A percentile compares a stretch with the other conserved stretches of the same genome.
Evolutionary conservation across 2,113 vertebrate species (phyloP).

Genomic region (Coturnix japonica): DNA sequence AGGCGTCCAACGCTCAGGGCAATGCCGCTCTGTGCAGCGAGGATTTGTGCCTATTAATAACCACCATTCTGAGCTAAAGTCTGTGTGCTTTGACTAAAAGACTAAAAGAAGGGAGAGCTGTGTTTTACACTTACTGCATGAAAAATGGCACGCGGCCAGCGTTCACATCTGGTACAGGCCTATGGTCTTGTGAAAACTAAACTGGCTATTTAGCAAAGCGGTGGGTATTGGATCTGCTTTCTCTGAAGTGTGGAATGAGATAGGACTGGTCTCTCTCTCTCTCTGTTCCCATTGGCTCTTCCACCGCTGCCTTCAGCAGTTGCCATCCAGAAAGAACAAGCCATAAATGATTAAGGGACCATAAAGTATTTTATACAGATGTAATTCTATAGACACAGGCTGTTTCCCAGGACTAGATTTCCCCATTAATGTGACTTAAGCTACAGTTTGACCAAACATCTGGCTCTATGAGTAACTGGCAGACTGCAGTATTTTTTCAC

Average conservation of each 20-base stretch:
- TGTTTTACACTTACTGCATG: background rate
- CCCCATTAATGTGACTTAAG: background rate
- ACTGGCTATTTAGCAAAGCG: slow-evolving; percentile 56
- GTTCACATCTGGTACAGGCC: slow-evolving; percentile 62
- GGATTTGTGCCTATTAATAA: background rate
- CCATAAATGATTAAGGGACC: slow-evolving; percentile 38
- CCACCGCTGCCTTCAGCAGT: slow-evolving; percentile 9
- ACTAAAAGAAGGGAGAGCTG: slow-evolving; percentile 23
- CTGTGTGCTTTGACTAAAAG: background rate
- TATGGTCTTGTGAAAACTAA: slow-evolving; percentile 36
- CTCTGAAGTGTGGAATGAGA: slow-evolving; percentile 57
- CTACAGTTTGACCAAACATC: slow-evolving; percentile 4
- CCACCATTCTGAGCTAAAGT: background rate
- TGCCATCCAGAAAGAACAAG: slow-evolving; percentile 52
- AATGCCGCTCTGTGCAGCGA: background rate
- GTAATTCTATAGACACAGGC: slow-evolving; percentile 28
- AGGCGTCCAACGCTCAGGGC: rapidly evolving
- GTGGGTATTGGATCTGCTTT: slow-evolving; percentile 57
- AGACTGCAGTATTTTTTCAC: slow-evolving; percentile 19
- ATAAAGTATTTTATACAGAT: slow-evolving; percentile 61
- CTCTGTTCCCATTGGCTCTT: slow-evolving; percentile 15
- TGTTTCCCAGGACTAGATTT: slow-evolving; percentile 51
- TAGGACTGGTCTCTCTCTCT: slow-evolving; percentile 4
- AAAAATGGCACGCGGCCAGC: slow-evolving; percentile 30
- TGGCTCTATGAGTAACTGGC: slow-evolving; percentile 29